phyloP scores from a whole-genome alignment of 2,113 vertebrate genomes.

The Oxyura jamaicensis region DNA sequence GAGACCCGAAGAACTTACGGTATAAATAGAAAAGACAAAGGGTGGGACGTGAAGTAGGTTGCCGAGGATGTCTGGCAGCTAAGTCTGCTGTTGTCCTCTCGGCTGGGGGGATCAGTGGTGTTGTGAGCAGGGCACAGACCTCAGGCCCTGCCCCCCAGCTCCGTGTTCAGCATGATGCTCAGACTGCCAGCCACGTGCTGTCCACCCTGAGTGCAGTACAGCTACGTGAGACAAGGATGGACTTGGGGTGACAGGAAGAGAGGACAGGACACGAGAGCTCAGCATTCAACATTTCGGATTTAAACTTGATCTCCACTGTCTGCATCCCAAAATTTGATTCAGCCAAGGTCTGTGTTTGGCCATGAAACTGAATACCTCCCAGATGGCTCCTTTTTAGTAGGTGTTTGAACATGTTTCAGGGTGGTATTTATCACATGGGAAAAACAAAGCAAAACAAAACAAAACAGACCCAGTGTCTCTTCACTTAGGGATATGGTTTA shows the following conservation, averaged over 20 bases:
- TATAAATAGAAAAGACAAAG: not conserved
- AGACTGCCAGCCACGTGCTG: rapidly evolving
- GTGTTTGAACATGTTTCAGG: not conserved
- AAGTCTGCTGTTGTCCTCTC: rapidly evolving
- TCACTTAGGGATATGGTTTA: too few species aligned
- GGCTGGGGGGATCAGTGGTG: rapidly evolving
- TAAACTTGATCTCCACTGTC: not conserved
- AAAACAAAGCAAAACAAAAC: not conserved
- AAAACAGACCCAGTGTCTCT: not conserved
- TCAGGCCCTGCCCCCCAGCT: rapidly evolving
- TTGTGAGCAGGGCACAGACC: not conserved
- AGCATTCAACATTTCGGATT: not conserved
- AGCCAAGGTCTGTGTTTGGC: not conserved
- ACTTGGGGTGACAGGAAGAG: not conserved
- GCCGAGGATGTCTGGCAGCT: rapidly evolving
- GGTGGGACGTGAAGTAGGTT: rapidly evolving
- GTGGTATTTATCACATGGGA: not conserved
- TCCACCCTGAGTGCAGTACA: not conserved
- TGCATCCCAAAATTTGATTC: not conserved
- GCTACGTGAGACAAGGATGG: not conserved
- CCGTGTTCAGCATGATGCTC: not conserved
- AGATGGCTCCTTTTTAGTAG: not conserved
- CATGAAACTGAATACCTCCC: not conserved
- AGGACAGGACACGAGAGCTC: too few species aligned
- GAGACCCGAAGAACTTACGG: rapidly evolving